Base-by-base conservation (phyloP, 2,113 vertebrate genomes). In the Heterotis niloticus region DNA sequence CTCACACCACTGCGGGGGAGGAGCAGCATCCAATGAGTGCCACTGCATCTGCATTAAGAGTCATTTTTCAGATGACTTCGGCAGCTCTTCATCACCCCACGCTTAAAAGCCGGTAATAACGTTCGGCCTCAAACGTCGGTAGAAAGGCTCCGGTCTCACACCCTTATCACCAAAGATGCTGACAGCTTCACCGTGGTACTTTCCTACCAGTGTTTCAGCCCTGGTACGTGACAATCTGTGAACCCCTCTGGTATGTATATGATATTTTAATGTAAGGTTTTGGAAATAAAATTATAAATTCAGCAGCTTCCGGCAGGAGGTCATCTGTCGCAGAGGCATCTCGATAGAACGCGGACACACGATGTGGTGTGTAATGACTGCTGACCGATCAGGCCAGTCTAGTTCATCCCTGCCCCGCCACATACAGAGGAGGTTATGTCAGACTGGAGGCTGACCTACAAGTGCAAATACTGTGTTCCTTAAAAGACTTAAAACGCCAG, bases 401-500 rank as follows among this genome's bases (percentile, higher is more conserved):
- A 29, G 17, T 29, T 20, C 57, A 64, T 44, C 23, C 12, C 23
- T n/a, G 17, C 44, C 2, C 56, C 4, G 59, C 1, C 7, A 20
- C 59, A 10, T 14, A 5, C 13, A 64, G 28, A 1, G 29, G 29
- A 72, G 44, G 16, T 76, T 12, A 59, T 72, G 29, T 23, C 67
- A 17, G 11, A 65, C 17, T 23, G 64, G 28, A 66, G n/a, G 62
- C 44, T 20, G 60, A 76, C 44, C 16, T 59, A 24, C 67, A n/a
- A 76, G 73, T 57, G 78, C 65, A 60, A 76, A 29, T 83, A 83
- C 81, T 80, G 79, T 82, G 78, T 80, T 78, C 67, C 24, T n/a
- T n/a, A n/a, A 17, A 54, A 52, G 69, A 76, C 72, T 76, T 68
- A 70, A 73, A 68, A 64, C 20, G 28, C 28, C 75, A 62, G 64